These are phyloP conservation scores for Eupeodes corollae DNA, from an alignment of 1,140 invertebrate genomes.

Conservation along the genomic window DNA sequence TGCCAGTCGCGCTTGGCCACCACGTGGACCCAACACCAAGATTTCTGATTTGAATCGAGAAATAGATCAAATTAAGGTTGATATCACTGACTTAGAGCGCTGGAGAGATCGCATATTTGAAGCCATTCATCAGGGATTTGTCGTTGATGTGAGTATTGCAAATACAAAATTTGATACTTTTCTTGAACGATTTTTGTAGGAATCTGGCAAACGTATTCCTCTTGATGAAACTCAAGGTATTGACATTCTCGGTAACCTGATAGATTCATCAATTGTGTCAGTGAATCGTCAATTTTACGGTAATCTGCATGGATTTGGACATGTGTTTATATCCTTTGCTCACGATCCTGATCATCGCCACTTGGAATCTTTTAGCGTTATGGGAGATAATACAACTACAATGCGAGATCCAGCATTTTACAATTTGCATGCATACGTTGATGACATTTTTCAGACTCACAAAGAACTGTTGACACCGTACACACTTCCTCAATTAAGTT, in stretches of 20 bases:
- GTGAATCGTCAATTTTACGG: constrained; percentile 58
- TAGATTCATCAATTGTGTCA: constrained; percentile 61
- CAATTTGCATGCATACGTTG: constrained; percentile 69
- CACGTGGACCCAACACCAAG: constrained; percentile 46
- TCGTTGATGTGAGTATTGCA: constrained; percentile 40
- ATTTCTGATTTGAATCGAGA: constrained; percentile 55
- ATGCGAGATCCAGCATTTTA: constrained; percentile 80
- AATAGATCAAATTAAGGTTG: constrained; percentile 51
- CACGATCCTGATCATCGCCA: constrained; percentile 64
- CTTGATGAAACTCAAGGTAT: constrained; percentile 60
- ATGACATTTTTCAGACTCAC: constrained; percentile 66
- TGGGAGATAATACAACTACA: constrained; percentile 58
- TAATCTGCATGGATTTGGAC: constrained; percentile 58
- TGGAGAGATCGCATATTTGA: constrained; percentile 65
- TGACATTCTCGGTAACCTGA: constrained; percentile 66
- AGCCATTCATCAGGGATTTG: constrained; percentile 57
- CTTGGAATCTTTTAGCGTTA: constrained; percentile 55
- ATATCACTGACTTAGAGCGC: constrained; percentile 56
- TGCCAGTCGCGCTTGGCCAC: constrained; percentile 50
- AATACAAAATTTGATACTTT: background rate
- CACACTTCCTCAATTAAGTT: constrained; percentile 45
- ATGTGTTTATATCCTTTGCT: constrained; percentile 51
- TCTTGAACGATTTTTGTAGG: constrained; percentile 10
- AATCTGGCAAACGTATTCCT: constrained; percentile 40
- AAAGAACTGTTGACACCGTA: constrained; percentile 59